These are phyloP conservation scores for Ceyx cyanopectus DNA, from an alignment of 2,113 vertebrate species.

Conservation along the genomic window DNA sequence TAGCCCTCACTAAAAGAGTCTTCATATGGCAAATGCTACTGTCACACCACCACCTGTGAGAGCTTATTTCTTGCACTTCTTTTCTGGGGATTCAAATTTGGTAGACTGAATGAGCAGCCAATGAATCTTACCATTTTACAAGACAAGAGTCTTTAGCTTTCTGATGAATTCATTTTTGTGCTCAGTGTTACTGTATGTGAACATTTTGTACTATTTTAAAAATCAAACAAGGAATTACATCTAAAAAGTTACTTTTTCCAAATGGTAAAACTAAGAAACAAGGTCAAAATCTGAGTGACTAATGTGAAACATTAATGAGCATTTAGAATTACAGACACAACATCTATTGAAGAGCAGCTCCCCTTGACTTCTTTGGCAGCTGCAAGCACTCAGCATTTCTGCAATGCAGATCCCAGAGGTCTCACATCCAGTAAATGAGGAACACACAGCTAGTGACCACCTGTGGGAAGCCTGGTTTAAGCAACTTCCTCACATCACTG, in stretches of 20 bases:
- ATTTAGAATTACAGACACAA: not conserved
- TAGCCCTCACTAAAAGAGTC: not conserved
- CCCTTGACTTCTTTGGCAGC: constrained; percentile 15
- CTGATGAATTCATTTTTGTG: not conserved
- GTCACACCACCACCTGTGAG: not conserved
- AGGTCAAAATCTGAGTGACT: not conserved
- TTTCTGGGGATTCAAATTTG: not conserved
- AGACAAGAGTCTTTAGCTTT: not conserved
- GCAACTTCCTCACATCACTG: not conserved
- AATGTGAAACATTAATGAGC: not conserved
- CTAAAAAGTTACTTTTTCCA: not conserved
- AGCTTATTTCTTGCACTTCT: not conserved
- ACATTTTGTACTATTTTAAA: not conserved
- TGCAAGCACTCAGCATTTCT: constrained; percentile 32
- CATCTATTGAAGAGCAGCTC: not conserved
- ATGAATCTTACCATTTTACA: not conserved
- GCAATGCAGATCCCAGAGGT: constrained; percentile 17
- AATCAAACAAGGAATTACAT: not conserved
- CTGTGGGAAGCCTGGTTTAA: constrained; percentile 10
- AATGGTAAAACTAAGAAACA: not conserved
- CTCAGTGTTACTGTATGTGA: not conserved
- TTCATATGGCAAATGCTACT: not conserved
- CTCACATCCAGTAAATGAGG: not conserved
- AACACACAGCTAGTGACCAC: constrained; percentile 54
- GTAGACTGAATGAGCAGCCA: not conserved